Base-by-base conservation (phyloP, 2,888 invertebrate genomes). In the Nipponacmea schrenckii region DNA sequence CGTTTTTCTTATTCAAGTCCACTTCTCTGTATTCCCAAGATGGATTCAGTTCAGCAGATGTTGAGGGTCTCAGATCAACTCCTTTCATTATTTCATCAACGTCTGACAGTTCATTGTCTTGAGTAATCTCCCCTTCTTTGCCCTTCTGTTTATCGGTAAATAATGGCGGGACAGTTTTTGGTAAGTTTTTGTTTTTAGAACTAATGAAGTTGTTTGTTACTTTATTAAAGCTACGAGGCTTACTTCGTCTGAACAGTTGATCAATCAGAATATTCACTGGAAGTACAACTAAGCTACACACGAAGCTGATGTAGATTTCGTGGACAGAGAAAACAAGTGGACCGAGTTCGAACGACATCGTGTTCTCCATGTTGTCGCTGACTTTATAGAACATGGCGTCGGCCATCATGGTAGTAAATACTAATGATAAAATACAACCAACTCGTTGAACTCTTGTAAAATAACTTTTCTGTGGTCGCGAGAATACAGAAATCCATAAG, bases 401-500 rank as follows among this genome's bases (percentile, higher is more conserved):
- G 20, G 85, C 87, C 68, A 90, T 77, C 89, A 90, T 90, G 26
- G 89, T 86, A 4, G 87, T 82, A 75, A 87, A 87, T 12, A 89
- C 79, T 48, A 89, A 79, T 20, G 87, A 85, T 70, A 89, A 81
- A 72, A 88, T 88, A 72, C 86, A 86, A 5, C 86, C 85, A 4
- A 89, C 82, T 12, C 90, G 81, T 69, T 83, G 83, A 63, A 85
- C 83, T 27, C 89, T 80, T 1, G 89, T 89, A 78, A 89, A 90
- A 17, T 87, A 83, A 63, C 87, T 88, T 26, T 87, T 81, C 7
- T 85, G 85, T 17, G 90, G 89, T 10, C 89, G 84, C 63, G 87
- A 79, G 77, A 90, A 89, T 20, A 90, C 84, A 4, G 90, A 90
- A 72, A 90, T 86, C 90, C 90, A 90, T 27, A 90, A 81, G 76